Percentiles rank a stretch among this genome's conserved stretches.
Evolutionary conservation across 2,113 vertebrate species (phyloP).

Genomic region (Nanorana parkeri): DNA sequence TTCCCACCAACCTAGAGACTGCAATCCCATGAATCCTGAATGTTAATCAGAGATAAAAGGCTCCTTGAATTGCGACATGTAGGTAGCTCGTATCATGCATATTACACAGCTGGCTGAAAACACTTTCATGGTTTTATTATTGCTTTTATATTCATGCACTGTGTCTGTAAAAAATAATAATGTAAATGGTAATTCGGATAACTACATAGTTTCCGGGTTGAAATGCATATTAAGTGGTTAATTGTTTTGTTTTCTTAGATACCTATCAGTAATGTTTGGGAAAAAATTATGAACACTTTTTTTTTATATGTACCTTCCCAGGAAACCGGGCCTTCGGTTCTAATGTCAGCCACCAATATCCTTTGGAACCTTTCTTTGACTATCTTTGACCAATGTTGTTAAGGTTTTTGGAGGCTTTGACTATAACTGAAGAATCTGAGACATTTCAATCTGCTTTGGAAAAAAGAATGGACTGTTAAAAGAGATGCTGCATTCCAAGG

Average conservation of each 20-base stretch:
- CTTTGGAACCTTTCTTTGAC: too few relatives aligned
- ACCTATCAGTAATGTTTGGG: too few relatives aligned
- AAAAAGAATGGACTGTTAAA: too few relatives aligned
- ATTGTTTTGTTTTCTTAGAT: neutral
- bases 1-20: conserved; percentile 19
- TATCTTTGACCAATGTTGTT: too few relatives aligned
- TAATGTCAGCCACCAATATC: too few relatives aligned
- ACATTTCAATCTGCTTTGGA: too few relatives aligned
- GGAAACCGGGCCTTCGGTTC: too few relatives aligned
- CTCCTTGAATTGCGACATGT: neutral
- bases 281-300: too few relatives aligned
- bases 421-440: too few relatives aligned
- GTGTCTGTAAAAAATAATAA: conserved; percentile 11
- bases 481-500: too few relatives aligned
- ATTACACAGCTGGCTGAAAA: conserved; percentile 11
- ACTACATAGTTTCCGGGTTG: neutral
- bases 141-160: conserved; percentile 10
- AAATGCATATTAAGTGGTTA: conserved; percentile 13
- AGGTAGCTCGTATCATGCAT: conserved; percentile 13
- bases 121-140: conserved; percentile 16
- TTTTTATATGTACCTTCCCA: too few relatives aligned
- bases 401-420: too few relatives aligned
- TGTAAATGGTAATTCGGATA: conserved; percentile 12
- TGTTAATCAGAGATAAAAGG: conserved; percentile 36
- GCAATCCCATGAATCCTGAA: conserved; percentile 5